Evolutionary conservation across 2,888 invertebrate species (phyloP).

Genomic region (Uropetala carovei): DNA sequence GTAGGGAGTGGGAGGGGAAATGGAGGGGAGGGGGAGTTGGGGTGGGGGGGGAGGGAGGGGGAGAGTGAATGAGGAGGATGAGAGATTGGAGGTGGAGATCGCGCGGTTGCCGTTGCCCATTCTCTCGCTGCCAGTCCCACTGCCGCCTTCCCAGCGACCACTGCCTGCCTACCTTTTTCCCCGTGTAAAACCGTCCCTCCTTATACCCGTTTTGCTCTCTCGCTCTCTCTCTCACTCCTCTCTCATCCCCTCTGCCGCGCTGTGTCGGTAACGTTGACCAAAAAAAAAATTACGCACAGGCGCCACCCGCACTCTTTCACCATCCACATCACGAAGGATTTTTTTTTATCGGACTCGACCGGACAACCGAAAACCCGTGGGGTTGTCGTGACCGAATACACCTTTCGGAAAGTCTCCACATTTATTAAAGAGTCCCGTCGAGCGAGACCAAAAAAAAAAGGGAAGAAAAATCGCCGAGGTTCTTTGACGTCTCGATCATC

Average conservation of each 20-base stretch:
- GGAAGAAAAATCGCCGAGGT: background rate
- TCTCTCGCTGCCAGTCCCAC: constrained; percentile 45
- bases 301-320: background rate
- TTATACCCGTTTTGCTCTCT: background rate
- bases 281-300: constrained; percentile 5
- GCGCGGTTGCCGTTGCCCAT: constrained; percentile 55
- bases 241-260: background rate
- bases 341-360: background rate
- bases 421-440: background rate
- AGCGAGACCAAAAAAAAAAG: background rate
- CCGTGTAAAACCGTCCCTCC: background rate
- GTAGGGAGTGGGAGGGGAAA: background rate
- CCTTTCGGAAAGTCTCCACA: background rate
- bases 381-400: background rate
- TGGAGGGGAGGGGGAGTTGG: background rate
- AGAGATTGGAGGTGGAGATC: background rate
- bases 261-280: background rate
- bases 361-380: background rate
- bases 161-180: constrained; percentile 25
- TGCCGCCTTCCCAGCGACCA: constrained; percentile 52
- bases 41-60: background rate
- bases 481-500: background rate
- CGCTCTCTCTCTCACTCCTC: background rate
- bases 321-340: background rate
- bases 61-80: constrained; percentile 16